These are phyloP conservation scores for Vicugna pacos DNA, from an alignment of 2,113 vertebrate genomes.

Conservation along the genomic window DNA sequence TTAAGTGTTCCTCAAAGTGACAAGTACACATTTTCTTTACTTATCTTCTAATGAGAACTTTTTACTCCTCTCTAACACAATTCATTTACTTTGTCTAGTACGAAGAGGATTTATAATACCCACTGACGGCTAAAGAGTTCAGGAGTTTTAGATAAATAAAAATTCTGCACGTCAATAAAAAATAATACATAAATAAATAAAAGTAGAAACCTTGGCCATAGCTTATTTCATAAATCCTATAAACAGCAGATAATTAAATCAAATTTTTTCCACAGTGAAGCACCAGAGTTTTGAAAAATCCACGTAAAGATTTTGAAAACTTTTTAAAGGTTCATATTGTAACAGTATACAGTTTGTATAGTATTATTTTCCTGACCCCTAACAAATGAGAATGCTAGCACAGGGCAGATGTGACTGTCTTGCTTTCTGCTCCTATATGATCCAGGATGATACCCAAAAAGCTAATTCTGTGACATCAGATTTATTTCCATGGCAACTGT, in stretches of 20 bases:
- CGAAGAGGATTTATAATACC: conserved; percentile 50
- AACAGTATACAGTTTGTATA: neutral
- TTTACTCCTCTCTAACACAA: conserved; percentile 57
- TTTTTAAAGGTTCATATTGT: conserved; percentile 9
- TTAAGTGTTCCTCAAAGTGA: neutral
- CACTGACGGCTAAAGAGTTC: conserved; percentile 46
- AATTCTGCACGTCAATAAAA: neutral
- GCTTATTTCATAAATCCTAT: too few species aligned
- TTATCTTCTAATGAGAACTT: neutral
- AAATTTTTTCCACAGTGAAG: neutral
- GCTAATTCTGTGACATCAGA: conserved; percentile 60
- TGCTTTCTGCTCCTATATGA: neutral
- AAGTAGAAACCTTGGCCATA: neutral
- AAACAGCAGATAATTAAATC: neutral
- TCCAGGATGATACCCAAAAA: conserved; percentile 62
- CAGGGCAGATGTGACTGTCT: neutral
- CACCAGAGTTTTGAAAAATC: conserved; percentile 24
- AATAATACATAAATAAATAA: neutral
- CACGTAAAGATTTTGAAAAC: conserved; percentile 4
- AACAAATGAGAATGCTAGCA: neutral
- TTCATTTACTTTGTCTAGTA: conserved; percentile 59
- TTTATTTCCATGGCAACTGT: conserved; percentile 75
- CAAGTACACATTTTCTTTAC: conserved; percentile 66
- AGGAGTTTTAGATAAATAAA: neutral
- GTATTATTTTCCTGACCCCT: neutral